phyloP scores from a whole-genome alignment of 2,888 invertebrate genomes.

The Drosophila algonquin region DNA sequence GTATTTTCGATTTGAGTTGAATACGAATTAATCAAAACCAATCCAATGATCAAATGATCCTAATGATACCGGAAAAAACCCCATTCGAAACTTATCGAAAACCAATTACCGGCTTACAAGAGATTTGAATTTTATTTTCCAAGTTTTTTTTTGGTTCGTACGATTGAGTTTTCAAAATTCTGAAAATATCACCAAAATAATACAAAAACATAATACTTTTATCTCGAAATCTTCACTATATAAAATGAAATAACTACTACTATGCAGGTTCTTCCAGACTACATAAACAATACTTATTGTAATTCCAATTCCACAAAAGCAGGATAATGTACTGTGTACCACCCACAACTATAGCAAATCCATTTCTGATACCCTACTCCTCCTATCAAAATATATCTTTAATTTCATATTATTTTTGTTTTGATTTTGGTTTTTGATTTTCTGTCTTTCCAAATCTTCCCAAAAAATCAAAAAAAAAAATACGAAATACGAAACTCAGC shows the following conservation, averaged over 20 bases:
- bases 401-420: neutral
- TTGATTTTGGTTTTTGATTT: slow-evolving; percentile 13
- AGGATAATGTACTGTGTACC: slow-evolving; percentile 53
- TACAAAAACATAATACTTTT: slow-evolving; percentile 52
- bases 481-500: slow-evolving; percentile 45
- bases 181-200: slow-evolving; percentile 22
- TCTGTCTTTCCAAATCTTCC: slow-evolving; percentile 13
- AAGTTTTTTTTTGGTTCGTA: slow-evolving; percentile 42
- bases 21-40: slow-evolving; percentile 41
- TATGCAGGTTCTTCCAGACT: slow-evolving; percentile 71
- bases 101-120: slow-evolving; percentile 39
- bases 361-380: slow-evolving; percentile 21
- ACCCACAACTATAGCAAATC: slow-evolving; percentile 45
- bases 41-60: slow-evolving; percentile 40
- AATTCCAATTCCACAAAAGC: slow-evolving; percentile 52
- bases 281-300: slow-evolving; percentile 48
- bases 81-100: slow-evolving; percentile 47
- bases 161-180: slow-evolving; percentile 37
- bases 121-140: slow-evolving; percentile 45
- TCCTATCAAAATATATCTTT: neutral
- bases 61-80: slow-evolving; percentile 9
- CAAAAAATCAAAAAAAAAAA: slow-evolving; percentile 25
- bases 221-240: slow-evolving; percentile 55
- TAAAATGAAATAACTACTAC: slow-evolving; percentile 44
- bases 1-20: slow-evolving; percentile 45